Base-by-base conservation (phyloP, 2,797 vertebrate genomes). In the Adelosebastes latens region DNA sequence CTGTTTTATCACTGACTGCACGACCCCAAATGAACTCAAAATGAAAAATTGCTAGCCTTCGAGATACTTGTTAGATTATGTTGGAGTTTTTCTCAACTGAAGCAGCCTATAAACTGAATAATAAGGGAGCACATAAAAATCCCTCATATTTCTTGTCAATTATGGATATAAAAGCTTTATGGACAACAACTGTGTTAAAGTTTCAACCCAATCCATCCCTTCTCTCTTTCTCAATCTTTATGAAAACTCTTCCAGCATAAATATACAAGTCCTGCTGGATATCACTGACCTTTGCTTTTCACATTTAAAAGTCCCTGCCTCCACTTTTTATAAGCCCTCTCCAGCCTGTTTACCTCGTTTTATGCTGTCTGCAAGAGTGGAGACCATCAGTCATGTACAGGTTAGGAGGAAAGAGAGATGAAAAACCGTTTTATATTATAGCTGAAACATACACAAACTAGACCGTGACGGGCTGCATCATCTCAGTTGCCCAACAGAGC, bases 31-130 rank as follows among this genome's bases (percentile, higher is more conserved):
- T 73, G n/a, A 86, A 88, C 68, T 77, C n/a, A 18, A 49, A 75
- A 76, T 76, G 62, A 85, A 79, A 83, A 81, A 85, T 56, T 53
- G 64, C 24, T 42, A 8, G 32, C 39, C 42, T 75, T 80, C 61
- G 72, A 88, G 61, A 78, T 61, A 66, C 77, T 80, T 76, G 67
- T 83, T 79, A 55, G 75, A 76, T 85, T 72, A 65, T 78, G 36
- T 86, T 81, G 0, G 9, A 55, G 62, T 72, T 72, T 82, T 79
- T 24, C 56, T 60, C 49, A 60, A 77, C 69, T 77, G 72, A 79
- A 73, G 59, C 46, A 36, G 79, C 34, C 53, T 24, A 59, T 80
- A 81, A 88, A 77, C 8, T 8, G 52, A 85, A 80, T 61, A 79
- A 82, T 69, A 74, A 75, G 14, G 12, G 22, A 74, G 56, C 34